Conservation (phyloP, 2,888 invertebrate species). For the Ethmia dodecea region DNA sequence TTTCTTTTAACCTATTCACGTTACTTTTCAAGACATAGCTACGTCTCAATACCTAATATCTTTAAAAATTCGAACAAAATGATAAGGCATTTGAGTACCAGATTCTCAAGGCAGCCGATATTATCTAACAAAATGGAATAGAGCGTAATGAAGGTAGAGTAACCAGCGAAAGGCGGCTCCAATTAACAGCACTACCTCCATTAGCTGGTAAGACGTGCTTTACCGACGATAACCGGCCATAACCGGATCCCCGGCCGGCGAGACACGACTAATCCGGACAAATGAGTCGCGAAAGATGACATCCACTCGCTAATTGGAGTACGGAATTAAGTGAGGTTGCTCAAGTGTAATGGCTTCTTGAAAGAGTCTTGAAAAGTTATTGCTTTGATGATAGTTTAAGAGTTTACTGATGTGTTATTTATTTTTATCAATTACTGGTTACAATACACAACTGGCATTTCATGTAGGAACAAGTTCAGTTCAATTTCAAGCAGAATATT, state of each 20-base stretch:
- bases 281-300: conserved; percentile 58
- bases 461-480: no score
- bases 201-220: conserved; percentile 43
- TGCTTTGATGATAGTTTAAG: no score
- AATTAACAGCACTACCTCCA: conserved; percentile 54
- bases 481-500: no score
- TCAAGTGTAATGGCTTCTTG: conserved; percentile 13
- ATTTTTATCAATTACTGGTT: no score
- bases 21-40: no score
- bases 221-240: conserved; percentile 33
- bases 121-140: conserved; percentile 25
- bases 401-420: no score
- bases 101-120: conserved; percentile 14
- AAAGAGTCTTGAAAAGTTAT: neutral
- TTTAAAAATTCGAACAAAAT: no score
- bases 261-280: conserved; percentile 32
- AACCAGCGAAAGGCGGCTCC: conserved; percentile 38
- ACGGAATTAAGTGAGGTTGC: conserved; percentile 33
- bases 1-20: no score
- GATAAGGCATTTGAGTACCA: conserved; percentile 3
- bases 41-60: no score
- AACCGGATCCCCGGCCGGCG: conserved; percentile 24
- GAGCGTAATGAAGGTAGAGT: conserved; percentile 29
- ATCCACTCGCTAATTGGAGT: conserved; percentile 50
- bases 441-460: no score